Evolutionary conservation across 53 echinoderm and acorn worm species (phyloP).

Genomic region (Mesocentrotus franciscanus): DNA sequence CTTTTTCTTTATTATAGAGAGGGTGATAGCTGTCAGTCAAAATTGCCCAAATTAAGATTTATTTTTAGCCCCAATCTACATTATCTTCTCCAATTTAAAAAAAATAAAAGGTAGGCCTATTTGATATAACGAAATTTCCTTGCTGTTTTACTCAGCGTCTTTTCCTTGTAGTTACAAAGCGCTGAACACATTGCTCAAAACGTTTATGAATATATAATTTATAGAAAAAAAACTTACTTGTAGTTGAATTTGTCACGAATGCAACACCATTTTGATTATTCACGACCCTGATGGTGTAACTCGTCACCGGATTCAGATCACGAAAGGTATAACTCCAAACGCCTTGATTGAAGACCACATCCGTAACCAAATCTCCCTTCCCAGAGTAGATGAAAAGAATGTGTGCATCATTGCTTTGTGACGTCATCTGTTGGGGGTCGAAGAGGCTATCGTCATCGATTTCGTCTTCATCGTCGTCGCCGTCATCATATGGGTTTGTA

Average conservation of each 20-base stretch:
- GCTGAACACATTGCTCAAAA: too few relatives aligned
- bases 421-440: conserved; percentile 39
- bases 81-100: too few relatives aligned
- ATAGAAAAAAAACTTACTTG: conserved; percentile 8
- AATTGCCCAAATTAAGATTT: not conserved
- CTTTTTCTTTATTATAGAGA: not conserved
- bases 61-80: not conserved
- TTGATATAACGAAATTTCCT: too few relatives aligned
- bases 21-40: not conserved
- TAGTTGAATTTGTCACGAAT: conserved; percentile 51
- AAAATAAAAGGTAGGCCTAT: too few relatives aligned
- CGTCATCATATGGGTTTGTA: not conserved
- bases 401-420: conserved; percentile 66
- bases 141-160: too few relatives aligned
- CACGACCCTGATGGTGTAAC: conserved; percentile 69
- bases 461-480: conserved; percentile 60
- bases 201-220: too few relatives aligned
- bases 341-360: conserved; percentile 74
- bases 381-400: conserved; percentile 76
- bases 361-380: conserved; percentile 69
- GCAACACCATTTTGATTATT: conserved; percentile 71
- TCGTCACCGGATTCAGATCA: conserved; percentile 52
- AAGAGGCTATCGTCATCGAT: conserved; percentile 50
- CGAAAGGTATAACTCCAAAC: conserved; percentile 69
- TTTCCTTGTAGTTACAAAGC: too few relatives aligned